Conservation (phyloP, 2,888 invertebrate genomes). For the Tipula lateralis region DNA sequence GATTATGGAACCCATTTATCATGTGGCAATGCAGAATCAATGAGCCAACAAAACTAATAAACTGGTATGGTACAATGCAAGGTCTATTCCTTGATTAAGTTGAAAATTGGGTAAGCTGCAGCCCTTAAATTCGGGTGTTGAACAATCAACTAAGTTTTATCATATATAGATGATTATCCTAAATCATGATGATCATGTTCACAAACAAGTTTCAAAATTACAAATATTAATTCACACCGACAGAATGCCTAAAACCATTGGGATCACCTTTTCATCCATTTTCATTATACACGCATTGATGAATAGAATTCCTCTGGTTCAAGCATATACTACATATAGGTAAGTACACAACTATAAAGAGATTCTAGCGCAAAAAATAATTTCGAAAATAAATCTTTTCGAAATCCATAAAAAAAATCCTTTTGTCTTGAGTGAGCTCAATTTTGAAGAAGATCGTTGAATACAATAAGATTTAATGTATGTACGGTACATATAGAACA, state of each 20-base stretch:
- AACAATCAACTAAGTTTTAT: not conserved
- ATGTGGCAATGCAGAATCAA: too few relatives aligned
- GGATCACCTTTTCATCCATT: not conserved
- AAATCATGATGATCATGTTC: not conserved
- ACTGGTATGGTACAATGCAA: not conserved
- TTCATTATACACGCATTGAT: not conserved
- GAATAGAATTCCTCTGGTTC: conserved; percentile 6
- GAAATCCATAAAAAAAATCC: not conserved
- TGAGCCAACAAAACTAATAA: too few relatives aligned
- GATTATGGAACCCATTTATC: too few relatives aligned
- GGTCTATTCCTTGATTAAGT: not conserved
- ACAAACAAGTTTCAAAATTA: not conserved
- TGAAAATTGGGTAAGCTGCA: not conserved
- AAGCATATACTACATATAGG: too few relatives aligned
- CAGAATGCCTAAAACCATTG: not conserved
- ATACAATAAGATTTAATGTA: conserved; percentile 11
- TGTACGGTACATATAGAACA: not conserved
- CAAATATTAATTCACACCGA: conserved; percentile 2
- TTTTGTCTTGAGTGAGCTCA: conserved; percentile 7
- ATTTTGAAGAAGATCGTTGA: conserved; percentile 11
- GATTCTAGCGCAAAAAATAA: not conserved
- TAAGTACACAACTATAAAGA: not conserved
- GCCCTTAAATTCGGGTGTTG: not conserved
- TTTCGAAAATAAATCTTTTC: conserved; percentile 15
- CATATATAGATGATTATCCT: not conserved